Conservation (phyloP, 2,113 vertebrate species). For the Callorhinus ursinus region DNA sequence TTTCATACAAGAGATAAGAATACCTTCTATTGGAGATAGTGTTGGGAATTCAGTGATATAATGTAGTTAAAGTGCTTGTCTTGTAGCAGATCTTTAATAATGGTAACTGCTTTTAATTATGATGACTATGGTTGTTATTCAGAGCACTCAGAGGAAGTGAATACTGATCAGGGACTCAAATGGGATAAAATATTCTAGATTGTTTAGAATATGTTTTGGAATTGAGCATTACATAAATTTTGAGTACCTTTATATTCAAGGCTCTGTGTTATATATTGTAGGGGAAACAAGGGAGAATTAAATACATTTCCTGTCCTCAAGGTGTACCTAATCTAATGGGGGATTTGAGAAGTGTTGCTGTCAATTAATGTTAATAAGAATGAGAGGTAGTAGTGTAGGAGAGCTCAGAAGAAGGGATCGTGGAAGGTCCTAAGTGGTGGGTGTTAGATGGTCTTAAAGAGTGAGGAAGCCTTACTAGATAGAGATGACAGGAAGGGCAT, state of each 20-base stretch:
- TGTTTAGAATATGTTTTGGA: slow-evolving; percentile 40
- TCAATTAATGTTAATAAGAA: not conserved
- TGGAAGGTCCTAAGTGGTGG: not conserved
- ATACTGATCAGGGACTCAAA: not conserved
- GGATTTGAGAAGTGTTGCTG: not conserved
- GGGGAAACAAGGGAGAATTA: slow-evolving; percentile 2
- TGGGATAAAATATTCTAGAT: slow-evolving; percentile 9
- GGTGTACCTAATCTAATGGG: not conserved
- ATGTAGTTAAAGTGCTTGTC: not conserved
- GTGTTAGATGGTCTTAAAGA: not conserved
- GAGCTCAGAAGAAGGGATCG: not conserved
- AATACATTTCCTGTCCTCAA: slow-evolving; percentile 1
- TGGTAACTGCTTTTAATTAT: not conserved
- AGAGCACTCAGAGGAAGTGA: not conserved
- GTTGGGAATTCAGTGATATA: not conserved
- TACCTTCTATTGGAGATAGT: not conserved
- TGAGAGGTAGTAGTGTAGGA: not conserved
- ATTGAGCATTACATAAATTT: not conserved
- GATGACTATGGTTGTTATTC: not conserved
- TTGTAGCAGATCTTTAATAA: not conserved
- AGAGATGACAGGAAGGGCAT: not conserved
- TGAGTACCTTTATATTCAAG: not conserved
- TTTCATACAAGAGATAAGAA: not conserved
- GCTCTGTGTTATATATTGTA: not conserved
- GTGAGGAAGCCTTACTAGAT: not conserved